A percentile compares a stretch with the other conserved stretches of the same genome.
Evolutionary conservation across 1,140 invertebrate species (phyloP).

Genomic region (Rhyzopertha dominica): DNA sequence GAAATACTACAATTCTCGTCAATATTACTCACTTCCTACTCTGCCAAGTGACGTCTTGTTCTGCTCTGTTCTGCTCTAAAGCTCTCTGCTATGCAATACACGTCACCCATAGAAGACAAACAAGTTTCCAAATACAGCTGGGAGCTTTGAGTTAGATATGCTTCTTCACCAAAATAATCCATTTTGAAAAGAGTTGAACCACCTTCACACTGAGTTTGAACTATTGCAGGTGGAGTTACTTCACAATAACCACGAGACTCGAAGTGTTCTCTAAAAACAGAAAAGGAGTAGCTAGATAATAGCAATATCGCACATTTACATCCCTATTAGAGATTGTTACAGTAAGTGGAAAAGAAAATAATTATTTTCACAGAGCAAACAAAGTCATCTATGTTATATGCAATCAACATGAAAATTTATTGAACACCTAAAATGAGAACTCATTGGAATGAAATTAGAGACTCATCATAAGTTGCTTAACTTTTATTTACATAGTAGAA

Average conservation of each 20-base stretch:
- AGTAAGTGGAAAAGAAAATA: too few species aligned
- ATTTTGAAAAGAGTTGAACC: constrained; percentile 97
- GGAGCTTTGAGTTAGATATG: constrained; percentile 95
- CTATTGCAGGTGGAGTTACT: constrained; percentile 94
- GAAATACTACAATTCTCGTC: constrained; percentile 2
- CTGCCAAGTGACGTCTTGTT: constrained; percentile 93
- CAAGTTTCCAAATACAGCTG: constrained; percentile 99
- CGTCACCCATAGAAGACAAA: constrained; percentile 90
- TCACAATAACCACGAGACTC: constrained; percentile 81
- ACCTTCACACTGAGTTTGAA: constrained; percentile 95
- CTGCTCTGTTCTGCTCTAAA: constrained; percentile 97
- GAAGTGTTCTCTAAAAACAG: constrained; percentile 74
- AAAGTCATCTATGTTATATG: too few species aligned
- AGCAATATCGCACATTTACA: too few species aligned
- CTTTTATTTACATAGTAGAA: too few species aligned
- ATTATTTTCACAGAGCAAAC: too few species aligned
- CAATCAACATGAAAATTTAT: too few species aligned
- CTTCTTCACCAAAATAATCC: constrained; percentile 89
- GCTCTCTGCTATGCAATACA: constrained; percentile 95
- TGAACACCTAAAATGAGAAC: too few species aligned
- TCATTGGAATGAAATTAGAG: too few species aligned
- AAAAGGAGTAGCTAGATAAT: too few species aligned
- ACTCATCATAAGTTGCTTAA: too few species aligned
- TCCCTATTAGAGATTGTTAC: too few species aligned
- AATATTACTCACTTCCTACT: constrained; percentile 54